Conservation (phyloP, 1,140 invertebrate genomes). For the Musca vetustissima region DNA sequence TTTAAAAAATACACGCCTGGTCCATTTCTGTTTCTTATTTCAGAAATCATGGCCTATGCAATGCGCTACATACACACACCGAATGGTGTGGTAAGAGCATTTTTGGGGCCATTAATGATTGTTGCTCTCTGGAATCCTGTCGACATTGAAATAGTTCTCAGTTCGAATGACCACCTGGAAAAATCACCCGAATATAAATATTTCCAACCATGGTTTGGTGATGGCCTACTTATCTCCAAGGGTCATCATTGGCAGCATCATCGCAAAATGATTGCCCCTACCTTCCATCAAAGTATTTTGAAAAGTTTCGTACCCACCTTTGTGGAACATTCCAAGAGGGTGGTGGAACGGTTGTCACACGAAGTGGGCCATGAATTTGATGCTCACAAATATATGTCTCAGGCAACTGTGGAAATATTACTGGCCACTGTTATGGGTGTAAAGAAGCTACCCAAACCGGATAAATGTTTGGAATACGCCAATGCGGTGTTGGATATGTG, state of each 20-base stretch:
- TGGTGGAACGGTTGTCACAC: conserved; percentile 66
- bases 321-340: conserved; percentile 72
- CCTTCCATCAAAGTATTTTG: conserved; percentile 86
- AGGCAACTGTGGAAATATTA: conserved; percentile 81
- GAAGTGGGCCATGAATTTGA: conserved; percentile 70
- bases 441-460: conserved; percentile 61
- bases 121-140: conserved; percentile 63
- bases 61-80: conserved; percentile 37
- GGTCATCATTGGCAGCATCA: conserved; percentile 79
- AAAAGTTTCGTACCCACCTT: conserved; percentile 85
- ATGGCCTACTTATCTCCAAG: conserved; percentile 77
- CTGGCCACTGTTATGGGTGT: conserved; percentile 74
- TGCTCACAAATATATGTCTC: conserved; percentile 79
- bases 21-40: not conserved
- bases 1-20: no score
- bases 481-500: conserved; percentile 73
- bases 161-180: conserved; percentile 72
- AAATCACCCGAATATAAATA: conserved; percentile 76
- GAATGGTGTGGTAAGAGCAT: conserved; percentile 60
- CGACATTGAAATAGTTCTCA: conserved; percentile 68
- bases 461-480: conserved; percentile 66
- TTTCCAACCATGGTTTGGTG: conserved; percentile 84
- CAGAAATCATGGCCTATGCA: not conserved
- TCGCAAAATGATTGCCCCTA: conserved; percentile 84
- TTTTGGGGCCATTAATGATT: conserved; percentile 63